Conservation (phyloP, 2,113 vertebrate species). For the Eurystomus gularis region DNA sequence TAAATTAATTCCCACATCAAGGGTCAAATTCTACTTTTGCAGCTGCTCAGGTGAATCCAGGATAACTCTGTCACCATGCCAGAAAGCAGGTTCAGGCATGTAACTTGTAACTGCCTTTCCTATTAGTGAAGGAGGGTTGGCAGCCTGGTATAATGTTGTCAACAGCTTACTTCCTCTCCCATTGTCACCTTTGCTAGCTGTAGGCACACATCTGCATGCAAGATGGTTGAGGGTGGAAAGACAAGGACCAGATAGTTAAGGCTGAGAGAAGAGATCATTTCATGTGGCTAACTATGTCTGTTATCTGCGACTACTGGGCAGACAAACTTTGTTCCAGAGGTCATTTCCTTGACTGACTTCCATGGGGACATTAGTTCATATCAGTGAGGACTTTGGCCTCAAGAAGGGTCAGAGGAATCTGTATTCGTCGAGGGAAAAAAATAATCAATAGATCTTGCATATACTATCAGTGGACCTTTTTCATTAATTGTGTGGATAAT, state of each 20-base stretch:
- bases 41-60: neutral
- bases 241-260: slow-evolving; percentile 16
- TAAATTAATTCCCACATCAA: neutral
- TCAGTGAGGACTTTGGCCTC: neutral
- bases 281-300: neutral
- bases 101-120: neutral
- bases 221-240: neutral
- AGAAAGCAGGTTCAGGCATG: neutral
- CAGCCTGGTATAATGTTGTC: neutral
- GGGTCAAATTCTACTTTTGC: neutral
- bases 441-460: neutral
- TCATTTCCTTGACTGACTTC: neutral
- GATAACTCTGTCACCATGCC: neutral
- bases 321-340: neutral
- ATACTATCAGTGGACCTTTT: neutral
- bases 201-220: neutral
- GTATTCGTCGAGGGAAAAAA: neutral
- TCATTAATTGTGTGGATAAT: neutral
- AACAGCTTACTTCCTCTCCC: neutral
- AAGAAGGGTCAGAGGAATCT: neutral
- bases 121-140: neutral
- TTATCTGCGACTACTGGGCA: neutral
- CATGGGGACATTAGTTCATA: neutral
- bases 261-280: neutral
- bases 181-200: neutral